Evolutionary conservation across 2,113 vertebrate species (phyloP), one percentile per base, ranked within the genome.

Genomic region (Pterocles gutturalis): DNA sequence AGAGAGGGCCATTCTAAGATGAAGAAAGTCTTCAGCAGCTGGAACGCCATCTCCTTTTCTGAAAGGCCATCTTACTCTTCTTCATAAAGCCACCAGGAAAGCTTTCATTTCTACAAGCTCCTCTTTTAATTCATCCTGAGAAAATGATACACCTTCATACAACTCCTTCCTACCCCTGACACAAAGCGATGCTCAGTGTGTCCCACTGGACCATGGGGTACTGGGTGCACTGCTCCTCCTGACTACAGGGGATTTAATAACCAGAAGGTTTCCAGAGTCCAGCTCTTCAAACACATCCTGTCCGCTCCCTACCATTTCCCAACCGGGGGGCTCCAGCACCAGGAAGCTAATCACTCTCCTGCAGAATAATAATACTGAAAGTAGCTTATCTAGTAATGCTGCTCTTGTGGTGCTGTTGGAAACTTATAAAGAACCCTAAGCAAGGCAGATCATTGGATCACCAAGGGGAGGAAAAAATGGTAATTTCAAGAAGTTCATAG

Each of bases 401-500:
- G 3, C 33, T 84, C 81, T 88, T 83, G 75, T 61, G 36, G 62
- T 95, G 49, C 67, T 87, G 28, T 29, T 83, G 76, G n/a, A 93
- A 90, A 57, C 41, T 53, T 90, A 88, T 8, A 54, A 83, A 86
- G 83, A 90, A 26, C 46, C n/a, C 31, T 46, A 66, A 80, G 76
- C 95, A 93, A 96, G 86, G 34, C 78, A 92, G 87, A 82, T 75
- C 69, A 71, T 51, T 2, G 0, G 49, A 90, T 87, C 78, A 85
- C 81, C 29, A 4, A 2, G 25, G 29, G 41, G 34, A 28, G 18
- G 16, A 2, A 8, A 6, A 64, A 91, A 36, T 36, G 60, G 54
- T 66, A 84, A 94, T 94, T 97, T 80, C 88, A 67, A 87, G 49
- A 91, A 66, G 72, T 92, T 95, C 80, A 72, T 41, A 64, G 82